Evolutionary conservation across 2,113 vertebrate genomes (phyloP).

Genomic region (Pteropus alecto): DNA sequence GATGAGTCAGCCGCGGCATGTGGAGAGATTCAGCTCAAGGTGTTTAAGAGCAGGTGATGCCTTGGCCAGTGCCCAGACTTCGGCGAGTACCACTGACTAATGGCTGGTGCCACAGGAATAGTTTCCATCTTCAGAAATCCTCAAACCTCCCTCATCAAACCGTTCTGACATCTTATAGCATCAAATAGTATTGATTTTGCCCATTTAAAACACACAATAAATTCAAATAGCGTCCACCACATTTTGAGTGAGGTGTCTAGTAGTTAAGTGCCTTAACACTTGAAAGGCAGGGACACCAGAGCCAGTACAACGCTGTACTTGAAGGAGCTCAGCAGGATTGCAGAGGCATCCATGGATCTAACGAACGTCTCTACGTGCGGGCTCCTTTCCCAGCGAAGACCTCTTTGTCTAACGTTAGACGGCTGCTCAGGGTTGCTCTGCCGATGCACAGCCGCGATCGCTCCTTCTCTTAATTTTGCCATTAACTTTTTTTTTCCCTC

Average conservation of each 20-base stretch:
- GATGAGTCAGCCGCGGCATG: no score
- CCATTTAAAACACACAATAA: neutral
- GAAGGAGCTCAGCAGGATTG: neutral
- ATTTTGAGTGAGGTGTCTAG: neutral
- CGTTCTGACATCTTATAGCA: neutral
- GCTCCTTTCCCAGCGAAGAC: neutral
- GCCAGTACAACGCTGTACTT: fast-evolving
- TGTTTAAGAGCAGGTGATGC: neutral
- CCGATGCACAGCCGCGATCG: fast-evolving
- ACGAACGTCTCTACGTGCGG: neutral
- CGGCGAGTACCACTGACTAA: neutral
- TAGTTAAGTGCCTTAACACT: neutral
- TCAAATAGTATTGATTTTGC: neutral
- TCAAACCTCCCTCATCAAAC: neutral
- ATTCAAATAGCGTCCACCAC: neutral
- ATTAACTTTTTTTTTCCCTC: neutral
- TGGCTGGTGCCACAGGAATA: neutral
- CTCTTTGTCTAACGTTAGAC: neutral
- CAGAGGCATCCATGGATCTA: fast-evolving
- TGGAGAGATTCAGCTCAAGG: neutral
- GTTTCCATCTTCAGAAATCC: neutral
- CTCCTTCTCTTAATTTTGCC: constrained; percentile 22
- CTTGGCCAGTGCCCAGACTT: neutral
- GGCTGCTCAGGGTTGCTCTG: neutral
- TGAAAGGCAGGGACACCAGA: neutral